A percentile compares a stretch with the other conserved stretches of the same genome.
phyloP scores from a whole-genome alignment of 2,888 invertebrate species.

The Plebejus melissa region DNA sequence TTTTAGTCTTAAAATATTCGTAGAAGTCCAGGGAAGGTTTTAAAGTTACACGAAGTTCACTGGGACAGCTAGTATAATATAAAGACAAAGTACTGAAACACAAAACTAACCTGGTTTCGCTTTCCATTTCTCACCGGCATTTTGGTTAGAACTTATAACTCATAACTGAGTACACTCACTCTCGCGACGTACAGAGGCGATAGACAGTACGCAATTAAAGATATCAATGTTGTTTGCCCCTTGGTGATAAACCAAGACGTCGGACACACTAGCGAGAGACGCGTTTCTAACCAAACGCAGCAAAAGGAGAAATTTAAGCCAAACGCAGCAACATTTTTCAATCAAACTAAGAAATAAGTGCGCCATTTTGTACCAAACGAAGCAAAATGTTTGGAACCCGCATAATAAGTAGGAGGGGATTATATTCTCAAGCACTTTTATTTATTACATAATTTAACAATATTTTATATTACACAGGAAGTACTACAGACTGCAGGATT shows the following conservation, averaged over 20 bases:
- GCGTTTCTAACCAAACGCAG: background rate
- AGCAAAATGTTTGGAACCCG: background rate
- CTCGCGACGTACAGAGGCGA: conserved; percentile 34
- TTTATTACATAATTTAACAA: conserved; percentile 1
- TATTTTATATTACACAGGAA: background rate
- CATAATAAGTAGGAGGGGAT: conserved; percentile 15
- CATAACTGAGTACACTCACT: background rate
- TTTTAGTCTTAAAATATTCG: no score
- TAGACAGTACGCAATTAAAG: conserved; percentile 44
- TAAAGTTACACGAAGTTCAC: no score
- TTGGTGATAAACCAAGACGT: conserved; percentile 34
- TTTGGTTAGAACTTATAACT: background rate
- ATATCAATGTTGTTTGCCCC: conserved; percentile 47
- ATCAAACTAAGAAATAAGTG: background rate
- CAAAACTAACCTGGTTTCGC: conserved; percentile 26
- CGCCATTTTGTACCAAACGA: background rate
- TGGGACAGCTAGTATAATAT: no score
- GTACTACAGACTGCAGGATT: background rate
- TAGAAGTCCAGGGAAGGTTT: no score
- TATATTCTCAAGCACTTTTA: conserved; percentile 5
- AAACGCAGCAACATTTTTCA: background rate
- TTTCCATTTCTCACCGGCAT: conserved; percentile 31
- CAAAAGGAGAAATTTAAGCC: background rate
- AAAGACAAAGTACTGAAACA: background rate
- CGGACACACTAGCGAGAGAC: background rate